A percentile compares a stretch with the other conserved stretches of the same genome.
Evolutionary conservation across 1,140 invertebrate species (phyloP).

Genomic region (Pseudoatta argentina): DNA sequence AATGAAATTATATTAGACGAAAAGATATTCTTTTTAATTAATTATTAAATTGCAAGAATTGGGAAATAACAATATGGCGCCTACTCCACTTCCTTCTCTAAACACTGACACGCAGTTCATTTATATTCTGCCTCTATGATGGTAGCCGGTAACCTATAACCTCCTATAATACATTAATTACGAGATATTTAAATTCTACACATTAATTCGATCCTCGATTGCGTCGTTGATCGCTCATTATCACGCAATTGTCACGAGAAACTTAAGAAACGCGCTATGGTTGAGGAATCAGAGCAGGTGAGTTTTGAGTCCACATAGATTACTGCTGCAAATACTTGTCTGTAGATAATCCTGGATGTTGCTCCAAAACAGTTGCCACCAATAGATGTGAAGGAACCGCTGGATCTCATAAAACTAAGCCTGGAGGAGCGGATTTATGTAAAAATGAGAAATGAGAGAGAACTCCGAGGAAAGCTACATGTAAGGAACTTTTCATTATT

Average conservation of each 20-base stretch:
- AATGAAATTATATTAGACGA: no score
- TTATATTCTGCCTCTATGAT: neutral
- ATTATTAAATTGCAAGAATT: no score
- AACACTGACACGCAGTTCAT: neutral
- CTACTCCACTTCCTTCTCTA: neutral
- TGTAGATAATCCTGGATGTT: neutral
- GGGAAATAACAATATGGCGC: neutral
- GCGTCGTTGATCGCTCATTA: neutral
- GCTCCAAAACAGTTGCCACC: conserved; percentile 88
- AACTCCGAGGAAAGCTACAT: conserved; percentile 96
- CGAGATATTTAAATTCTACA: neutral
- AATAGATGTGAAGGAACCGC: conserved; percentile 97
- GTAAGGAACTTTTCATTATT: conserved; percentile 87
- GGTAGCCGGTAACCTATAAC: conserved; percentile 13
- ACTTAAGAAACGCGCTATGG: conserved; percentile 73
- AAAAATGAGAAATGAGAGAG: conserved; percentile 99
- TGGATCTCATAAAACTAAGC: conserved; percentile 98
- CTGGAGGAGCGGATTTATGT: conserved; percentile 99
- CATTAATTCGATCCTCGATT: neutral
- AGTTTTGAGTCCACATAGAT: neutral
- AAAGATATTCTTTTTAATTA: no score
- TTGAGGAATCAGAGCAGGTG: conserved; percentile 86
- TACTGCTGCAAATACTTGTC: neutral
- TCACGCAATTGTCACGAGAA: neutral
- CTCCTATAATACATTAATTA: neutral